Evolutionary conservation across 2,797 vertebrate species (phyloP).

Genomic region (Xenops minutus): DNA sequence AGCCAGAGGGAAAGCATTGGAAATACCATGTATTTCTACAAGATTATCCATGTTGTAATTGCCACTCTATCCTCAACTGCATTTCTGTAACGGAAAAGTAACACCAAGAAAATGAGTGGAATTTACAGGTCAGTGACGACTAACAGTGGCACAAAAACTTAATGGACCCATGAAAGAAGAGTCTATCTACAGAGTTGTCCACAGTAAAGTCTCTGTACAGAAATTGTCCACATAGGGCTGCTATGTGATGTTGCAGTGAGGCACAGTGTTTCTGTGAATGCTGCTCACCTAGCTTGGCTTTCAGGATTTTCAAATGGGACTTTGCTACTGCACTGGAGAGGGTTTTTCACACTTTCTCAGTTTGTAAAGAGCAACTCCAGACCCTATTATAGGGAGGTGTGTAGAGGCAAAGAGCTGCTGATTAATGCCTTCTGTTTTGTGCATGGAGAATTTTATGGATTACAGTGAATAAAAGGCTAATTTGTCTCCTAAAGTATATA

Average conservation of each 20-base stretch:
- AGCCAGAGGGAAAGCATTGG: not conserved
- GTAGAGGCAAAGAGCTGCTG: not conserved
- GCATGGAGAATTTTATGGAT: conserved; percentile 8
- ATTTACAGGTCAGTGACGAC: not conserved
- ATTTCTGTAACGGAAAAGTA: not conserved
- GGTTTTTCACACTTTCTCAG: not conserved
- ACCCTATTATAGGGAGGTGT: not conserved
- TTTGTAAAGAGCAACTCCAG: not conserved
- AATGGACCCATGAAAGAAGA: not conserved
- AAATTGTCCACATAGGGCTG: not conserved
- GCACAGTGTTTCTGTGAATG: not conserved
- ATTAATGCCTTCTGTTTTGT: conserved; percentile 1
- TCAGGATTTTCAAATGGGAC: not conserved
- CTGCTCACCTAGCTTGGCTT: not conserved
- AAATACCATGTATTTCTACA: not conserved
- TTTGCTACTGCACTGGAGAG: not conserved
- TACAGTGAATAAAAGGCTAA: conserved; percentile 10
- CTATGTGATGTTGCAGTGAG: not conserved
- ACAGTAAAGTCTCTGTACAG: not conserved
- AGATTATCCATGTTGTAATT: not conserved
- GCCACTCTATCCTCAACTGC: not conserved
- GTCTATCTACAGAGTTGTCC: not conserved
- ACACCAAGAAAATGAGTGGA: not conserved
- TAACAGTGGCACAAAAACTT: not conserved
- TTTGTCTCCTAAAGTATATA: conserved; percentile 16